These are phyloP conservation scores for Sturnira hondurensis DNA, from an alignment of 2,113 vertebrate genomes.

Conservation along the genomic window DNA sequence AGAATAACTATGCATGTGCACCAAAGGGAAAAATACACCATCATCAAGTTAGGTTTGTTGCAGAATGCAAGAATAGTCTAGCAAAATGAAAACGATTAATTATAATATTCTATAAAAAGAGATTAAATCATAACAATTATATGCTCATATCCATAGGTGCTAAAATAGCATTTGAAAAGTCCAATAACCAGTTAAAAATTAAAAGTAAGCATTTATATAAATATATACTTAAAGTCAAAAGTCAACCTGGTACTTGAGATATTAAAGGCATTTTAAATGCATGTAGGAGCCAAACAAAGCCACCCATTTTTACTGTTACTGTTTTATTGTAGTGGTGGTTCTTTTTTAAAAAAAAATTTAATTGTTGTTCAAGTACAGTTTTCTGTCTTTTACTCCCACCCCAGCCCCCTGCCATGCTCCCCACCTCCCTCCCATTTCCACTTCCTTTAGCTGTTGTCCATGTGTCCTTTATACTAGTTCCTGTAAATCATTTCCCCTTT, in stretches of 20 bases:
- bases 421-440: too few species aligned
- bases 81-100: not conserved
- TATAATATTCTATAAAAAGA: not conserved
- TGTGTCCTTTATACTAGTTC: too few species aligned
- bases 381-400: too few species aligned
- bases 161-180: not conserved
- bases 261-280: not conserved
- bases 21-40: not conserved
- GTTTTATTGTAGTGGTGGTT: not conserved
- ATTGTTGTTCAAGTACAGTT: too few species aligned
- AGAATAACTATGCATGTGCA: not conserved
- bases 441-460: too few species aligned
- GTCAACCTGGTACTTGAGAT: not conserved
- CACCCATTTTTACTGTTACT: not conserved
- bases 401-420: too few species aligned
- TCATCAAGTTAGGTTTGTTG: not conserved
- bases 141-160: not conserved
- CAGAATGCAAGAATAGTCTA: not conserved
- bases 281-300: not conserved
- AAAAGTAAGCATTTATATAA: not conserved
- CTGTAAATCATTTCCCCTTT: too few species aligned
- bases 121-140: not conserved
- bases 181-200: not conserved
- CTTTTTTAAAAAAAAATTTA: too few species aligned
- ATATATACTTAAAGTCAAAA: not conserved